Percentiles rank a stretch among this genome's conserved stretches.
Conservation (phyloP, 2,113 vertebrate genomes). For the Menidia beryllina region DNA sequence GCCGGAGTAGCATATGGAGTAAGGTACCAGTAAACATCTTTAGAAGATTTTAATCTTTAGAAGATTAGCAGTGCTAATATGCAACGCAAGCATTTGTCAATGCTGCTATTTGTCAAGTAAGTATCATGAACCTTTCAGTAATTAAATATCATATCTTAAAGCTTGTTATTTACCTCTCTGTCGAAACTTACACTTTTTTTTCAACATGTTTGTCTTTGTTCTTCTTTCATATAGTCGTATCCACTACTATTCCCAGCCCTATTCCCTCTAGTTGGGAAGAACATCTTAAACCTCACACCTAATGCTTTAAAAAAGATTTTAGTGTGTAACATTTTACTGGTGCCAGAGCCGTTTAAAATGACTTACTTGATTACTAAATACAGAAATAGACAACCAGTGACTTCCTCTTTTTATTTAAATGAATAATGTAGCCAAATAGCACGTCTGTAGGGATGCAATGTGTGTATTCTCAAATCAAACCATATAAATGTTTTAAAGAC, state of each 20-base stretch:
- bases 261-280: constrained; percentile 14
- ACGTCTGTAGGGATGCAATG: no score
- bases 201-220: constrained; percentile 50
- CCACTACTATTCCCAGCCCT: constrained; percentile 13
- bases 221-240: constrained; percentile 21
- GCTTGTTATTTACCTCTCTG: constrained; percentile 33
- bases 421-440: no score
- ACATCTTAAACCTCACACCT: constrained; percentile 3
- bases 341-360: no score
- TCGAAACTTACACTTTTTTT: constrained; percentile 31
- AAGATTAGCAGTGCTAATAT: constrained; percentile 16
- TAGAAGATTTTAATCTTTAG: constrained; percentile 14
- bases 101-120: constrained; percentile 7
- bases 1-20: neutral
- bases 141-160: constrained; percentile 9
- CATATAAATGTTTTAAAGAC: no score
- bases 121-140: no score
- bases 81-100: constrained; percentile 6
- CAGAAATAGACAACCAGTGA: no score
- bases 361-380: no score
- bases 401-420: no score
- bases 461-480: no score
- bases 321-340: no score
- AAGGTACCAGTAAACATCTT: neutral
- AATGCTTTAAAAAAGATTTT: no score